Percentiles rank a stretch among this genome's conserved stretches.
These are phyloP conservation scores for Adelges cooleyi DNA, from an alignment of 1,140 invertebrate species.

Conservation along the genomic window DNA sequence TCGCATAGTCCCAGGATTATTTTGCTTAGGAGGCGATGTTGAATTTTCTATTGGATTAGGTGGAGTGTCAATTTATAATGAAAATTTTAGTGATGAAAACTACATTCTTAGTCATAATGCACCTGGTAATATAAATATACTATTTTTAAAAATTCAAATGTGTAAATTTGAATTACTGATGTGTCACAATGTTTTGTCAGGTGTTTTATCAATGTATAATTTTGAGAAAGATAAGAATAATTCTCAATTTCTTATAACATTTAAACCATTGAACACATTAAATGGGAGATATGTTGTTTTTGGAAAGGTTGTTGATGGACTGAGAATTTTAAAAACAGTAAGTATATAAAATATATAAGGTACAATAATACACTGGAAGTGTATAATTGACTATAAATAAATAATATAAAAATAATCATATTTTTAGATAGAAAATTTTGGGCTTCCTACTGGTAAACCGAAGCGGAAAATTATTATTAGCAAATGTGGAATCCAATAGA, in stretches of 20 bases:
- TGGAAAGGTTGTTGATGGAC: not conserved
- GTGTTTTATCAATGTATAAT: constrained; percentile 4
- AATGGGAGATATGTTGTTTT: not conserved
- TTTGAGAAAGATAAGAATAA: not conserved
- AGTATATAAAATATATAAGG: no score
- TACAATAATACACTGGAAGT: no score
- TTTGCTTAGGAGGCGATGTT: not conserved
- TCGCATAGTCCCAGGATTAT: not conserved
- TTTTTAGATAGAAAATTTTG: constrained; percentile 7
- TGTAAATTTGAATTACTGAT: no score
- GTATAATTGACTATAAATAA: no score
- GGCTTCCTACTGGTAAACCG: not conserved
- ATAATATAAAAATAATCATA: no score
- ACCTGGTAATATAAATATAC: no score
- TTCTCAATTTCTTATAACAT: constrained; percentile 13
- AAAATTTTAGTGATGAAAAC: no score
- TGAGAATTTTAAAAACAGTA: not conserved
- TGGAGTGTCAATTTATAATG: no score
- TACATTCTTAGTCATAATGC: no score
- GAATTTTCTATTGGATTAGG: not conserved
- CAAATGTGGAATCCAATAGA: not conserved
- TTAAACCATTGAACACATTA: not conserved
- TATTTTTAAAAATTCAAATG: no score
- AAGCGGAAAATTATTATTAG: constrained; percentile 1
- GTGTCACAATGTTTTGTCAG: no score